A percentile compares a stretch with the other conserved stretches of the same genome.
Evolutionary conservation across 1,140 invertebrate genomes (phyloP).

Genomic region (Drosophila melanica): DNA sequence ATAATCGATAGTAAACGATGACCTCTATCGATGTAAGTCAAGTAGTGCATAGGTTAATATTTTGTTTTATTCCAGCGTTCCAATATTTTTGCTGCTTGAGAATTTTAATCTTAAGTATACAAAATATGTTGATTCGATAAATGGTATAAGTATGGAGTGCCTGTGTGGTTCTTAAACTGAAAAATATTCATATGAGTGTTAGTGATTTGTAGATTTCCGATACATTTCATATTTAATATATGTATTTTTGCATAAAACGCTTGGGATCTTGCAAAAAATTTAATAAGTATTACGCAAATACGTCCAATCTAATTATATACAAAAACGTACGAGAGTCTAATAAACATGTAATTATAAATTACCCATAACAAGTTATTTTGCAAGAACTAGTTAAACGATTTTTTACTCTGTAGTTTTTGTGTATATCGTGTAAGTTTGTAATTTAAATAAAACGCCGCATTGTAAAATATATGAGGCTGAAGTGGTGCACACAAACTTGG

Average conservation of each 20-base stretch:
- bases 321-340: neutral
- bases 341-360: constrained; percentile 5
- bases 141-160: neutral
- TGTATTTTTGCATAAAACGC: neutral
- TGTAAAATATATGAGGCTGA: neutral
- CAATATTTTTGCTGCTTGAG: neutral
- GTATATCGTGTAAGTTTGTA: neutral
- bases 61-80: neutral
- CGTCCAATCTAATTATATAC: neutral
- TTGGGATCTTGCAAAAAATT: constrained; percentile 5
- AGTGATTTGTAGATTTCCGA: neutral
- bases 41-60: too few relatives aligned
- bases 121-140: neutral
- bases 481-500: neutral
- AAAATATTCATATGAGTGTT: neutral
- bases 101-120: too few relatives aligned
- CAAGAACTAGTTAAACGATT: neutral
- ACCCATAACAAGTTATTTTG: neutral
- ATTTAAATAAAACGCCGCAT: neutral
- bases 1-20: too few relatives aligned
- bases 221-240: constrained; percentile 2
- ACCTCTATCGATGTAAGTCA: too few relatives aligned
- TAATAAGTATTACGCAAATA: neutral
- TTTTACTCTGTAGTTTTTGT: neutral
- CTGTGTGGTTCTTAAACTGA: constrained; percentile 4